Evolutionary conservation across 2,113 vertebrate genomes (phyloP).

Genomic region (Cebidichthys violaceus): DNA sequence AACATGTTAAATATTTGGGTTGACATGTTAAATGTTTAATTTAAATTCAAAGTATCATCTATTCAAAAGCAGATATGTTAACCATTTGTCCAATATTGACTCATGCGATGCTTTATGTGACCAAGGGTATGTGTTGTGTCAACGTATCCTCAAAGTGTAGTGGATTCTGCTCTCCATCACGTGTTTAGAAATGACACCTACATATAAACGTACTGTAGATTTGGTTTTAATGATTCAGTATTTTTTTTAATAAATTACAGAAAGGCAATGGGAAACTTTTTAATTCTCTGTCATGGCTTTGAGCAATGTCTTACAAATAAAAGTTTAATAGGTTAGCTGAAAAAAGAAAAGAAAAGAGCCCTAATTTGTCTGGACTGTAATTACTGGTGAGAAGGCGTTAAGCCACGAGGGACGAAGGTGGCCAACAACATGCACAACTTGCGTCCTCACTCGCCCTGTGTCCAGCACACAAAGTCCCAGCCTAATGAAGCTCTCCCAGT

Average conservation of each 20-base stretch:
- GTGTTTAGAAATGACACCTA: conserved; percentile 67
- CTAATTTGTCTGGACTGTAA: conserved; percentile 81
- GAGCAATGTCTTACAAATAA: conserved; percentile 82
- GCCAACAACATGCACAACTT: conserved; percentile 46
- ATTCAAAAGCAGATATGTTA: neutral
- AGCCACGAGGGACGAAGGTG: conserved; percentile 61
- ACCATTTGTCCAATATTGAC: neutral
- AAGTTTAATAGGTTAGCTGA: conserved; percentile 83
- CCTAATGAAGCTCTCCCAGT: conserved; percentile 80
- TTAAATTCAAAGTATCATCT: neutral
- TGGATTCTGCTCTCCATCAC: conserved; percentile 10
- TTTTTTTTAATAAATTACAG: conserved; percentile 78
- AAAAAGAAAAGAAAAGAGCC: conserved; percentile 52
- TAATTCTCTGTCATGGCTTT: conserved; percentile 85
- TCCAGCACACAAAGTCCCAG: conserved; percentile 61
- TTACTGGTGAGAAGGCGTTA: conserved; percentile 72
- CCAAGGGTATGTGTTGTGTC: neutral
- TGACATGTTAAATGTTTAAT: neutral
- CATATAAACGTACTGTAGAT: conserved; percentile 80
- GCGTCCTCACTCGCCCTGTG: conserved; percentile 66
- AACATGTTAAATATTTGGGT: neutral
- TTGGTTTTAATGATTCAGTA: conserved; percentile 79
- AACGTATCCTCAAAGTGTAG: conserved; percentile 1
- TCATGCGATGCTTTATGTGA: neutral
- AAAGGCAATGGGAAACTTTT: conserved; percentile 70